phyloP scores from a whole-genome alignment of 2,113 vertebrate genomes.

The Seriola aureovittata region DNA sequence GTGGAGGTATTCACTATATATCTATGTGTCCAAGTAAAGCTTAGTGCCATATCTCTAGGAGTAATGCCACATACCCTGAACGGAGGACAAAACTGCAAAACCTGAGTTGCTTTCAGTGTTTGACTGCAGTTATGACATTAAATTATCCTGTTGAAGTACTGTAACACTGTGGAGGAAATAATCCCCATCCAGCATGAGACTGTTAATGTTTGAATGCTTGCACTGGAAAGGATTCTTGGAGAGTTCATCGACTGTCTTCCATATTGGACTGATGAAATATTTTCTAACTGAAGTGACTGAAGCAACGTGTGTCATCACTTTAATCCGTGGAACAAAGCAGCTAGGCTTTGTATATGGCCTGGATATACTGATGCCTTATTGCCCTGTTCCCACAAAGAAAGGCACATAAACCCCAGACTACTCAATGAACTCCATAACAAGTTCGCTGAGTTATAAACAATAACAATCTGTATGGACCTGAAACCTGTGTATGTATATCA shows the following conservation, averaged over 20 bases:
- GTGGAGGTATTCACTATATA: conserved; percentile 57
- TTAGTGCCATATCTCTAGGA: conserved; percentile 86
- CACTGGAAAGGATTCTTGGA: conserved; percentile 82
- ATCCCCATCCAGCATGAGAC: conserved; percentile 66
- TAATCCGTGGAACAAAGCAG: conserved; percentile 24
- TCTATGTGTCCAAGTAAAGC: conserved; percentile 72
- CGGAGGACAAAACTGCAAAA: conserved; percentile 65
- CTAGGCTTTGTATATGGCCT: conserved; percentile 56
- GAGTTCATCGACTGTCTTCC: conserved; percentile 67
- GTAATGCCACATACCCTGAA: conserved; percentile 74
- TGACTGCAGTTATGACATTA: conserved; percentile 78
- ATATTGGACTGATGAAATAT: conserved; percentile 61
- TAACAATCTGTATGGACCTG: conserved; percentile 54
- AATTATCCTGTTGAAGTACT: conserved; percentile 82
- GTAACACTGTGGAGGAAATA: conserved; percentile 85
- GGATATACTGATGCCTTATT: conserved; percentile 74
- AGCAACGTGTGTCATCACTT: conserved; percentile 40
- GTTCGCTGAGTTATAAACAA: conserved; percentile 44
- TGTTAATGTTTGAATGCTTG: conserved; percentile 79
- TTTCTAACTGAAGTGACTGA: conserved; percentile 35
- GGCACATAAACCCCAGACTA: conserved; percentile 59
- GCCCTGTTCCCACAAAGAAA: conserved; percentile 48
- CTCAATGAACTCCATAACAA: conserved; percentile 28
- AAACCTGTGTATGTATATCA: conserved; percentile 66
- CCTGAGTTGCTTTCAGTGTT: conserved; percentile 68